Evolutionary conservation across 2,888 invertebrate genomes (phyloP).

Genomic region (Campoplex nolae): DNA sequence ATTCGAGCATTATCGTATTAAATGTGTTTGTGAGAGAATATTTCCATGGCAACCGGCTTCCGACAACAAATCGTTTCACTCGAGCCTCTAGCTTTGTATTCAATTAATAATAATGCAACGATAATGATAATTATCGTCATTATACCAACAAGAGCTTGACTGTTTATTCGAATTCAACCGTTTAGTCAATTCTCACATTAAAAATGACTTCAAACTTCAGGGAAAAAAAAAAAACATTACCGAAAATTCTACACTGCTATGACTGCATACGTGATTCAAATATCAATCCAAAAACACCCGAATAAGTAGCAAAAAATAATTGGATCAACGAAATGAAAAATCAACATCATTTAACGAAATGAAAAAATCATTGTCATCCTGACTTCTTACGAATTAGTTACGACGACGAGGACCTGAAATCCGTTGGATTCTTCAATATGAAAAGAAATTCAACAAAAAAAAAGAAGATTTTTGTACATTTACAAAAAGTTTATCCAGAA

Average conservation of each 20-base stretch:
- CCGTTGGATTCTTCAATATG: not conserved
- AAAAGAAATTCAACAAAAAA: not conserved
- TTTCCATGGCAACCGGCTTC: conserved; percentile 61
- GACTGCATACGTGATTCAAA: not conserved
- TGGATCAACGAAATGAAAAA: no score
- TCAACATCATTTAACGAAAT: no score
- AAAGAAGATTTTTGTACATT: not conserved
- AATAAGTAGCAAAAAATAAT: no score
- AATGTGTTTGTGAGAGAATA: conserved; percentile 37
- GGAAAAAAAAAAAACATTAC: not conserved
- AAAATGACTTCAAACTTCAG: not conserved
- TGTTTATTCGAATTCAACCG: not conserved
- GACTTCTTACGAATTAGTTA: not conserved
- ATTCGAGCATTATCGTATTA: conserved; percentile 23
- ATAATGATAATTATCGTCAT: not conserved
- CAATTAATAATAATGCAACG: conserved; percentile 56
- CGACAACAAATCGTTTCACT: conserved; percentile 60
- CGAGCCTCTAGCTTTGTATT: conserved; percentile 48
- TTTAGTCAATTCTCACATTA: not conserved
- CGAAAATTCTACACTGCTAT: not conserved
- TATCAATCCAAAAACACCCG: not conserved
- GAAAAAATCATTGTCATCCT: not conserved
- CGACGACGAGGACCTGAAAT: not conserved
- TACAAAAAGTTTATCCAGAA: not conserved
- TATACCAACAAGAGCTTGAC: not conserved